Evolutionary conservation across 2,797 vertebrate species (phyloP).

Genomic region (Anabas testudineus): DNA sequence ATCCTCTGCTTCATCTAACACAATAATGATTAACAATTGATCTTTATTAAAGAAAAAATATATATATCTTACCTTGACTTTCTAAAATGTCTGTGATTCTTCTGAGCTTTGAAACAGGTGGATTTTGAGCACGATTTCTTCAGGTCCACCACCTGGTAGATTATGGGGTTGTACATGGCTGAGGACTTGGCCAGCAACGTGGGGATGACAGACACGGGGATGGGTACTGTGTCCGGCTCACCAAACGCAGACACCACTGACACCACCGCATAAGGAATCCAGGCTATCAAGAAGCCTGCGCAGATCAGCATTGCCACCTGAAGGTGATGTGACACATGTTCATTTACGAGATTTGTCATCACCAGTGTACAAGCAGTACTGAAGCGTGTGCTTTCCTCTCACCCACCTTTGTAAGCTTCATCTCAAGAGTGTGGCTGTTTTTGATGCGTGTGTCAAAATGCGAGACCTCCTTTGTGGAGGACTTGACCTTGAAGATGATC

Average conservation of each 20-base stretch:
- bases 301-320: constrained; percentile 98
- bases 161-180: constrained; percentile 97
- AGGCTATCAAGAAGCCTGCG: constrained; percentile 93
- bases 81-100: constrained; percentile 80
- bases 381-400: not conserved
- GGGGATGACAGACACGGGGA: constrained; percentile 91
- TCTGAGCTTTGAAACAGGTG: constrained; percentile 73
- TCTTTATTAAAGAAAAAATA: not conserved
- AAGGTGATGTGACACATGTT: constrained; percentile 8
- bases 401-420: constrained; percentile 93
- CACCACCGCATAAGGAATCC: constrained; percentile 96
- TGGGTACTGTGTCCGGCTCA: constrained; percentile 89
- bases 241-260: constrained; percentile 95
- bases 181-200: constrained; percentile 94
- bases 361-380: not conserved
- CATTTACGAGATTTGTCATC: not conserved
- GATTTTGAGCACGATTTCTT: constrained; percentile 83
- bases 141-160: constrained; percentile 93
- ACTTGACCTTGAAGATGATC: constrained; percentile 95
- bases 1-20: not conserved
- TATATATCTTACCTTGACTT: constrained; percentile 85
- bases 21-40: not conserved
- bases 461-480: constrained; percentile 91
- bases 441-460: constrained; percentile 90
- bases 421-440: constrained; percentile 89